A percentile compares a stretch with the other conserved stretches of the same genome.
phyloP scores from a whole-genome alignment of 2,888 invertebrate species.

The Drosophila rellima region DNA sequence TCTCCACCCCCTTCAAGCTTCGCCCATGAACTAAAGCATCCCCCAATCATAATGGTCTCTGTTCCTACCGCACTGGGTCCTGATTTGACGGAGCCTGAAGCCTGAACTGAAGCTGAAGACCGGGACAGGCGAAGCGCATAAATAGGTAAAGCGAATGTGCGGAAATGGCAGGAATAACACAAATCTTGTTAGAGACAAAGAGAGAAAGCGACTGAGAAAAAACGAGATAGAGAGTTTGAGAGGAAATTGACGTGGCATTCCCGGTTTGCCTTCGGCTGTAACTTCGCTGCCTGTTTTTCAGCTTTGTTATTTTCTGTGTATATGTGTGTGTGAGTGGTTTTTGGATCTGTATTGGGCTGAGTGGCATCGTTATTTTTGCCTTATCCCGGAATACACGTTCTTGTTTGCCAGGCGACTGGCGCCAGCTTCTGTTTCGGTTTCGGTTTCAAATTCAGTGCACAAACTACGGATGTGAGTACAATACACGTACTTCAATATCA shows the following conservation, averaged over 20 bases:
- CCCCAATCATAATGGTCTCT: slow-evolving; percentile 38
- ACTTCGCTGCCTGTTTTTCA: slow-evolving; percentile 22
- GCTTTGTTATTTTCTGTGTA: slow-evolving; percentile 7
- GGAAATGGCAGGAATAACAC: slow-evolving; percentile 62
- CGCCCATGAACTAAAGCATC: slow-evolving; percentile 4
- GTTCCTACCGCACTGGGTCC: slow-evolving; percentile 75
- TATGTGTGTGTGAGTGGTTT: slow-evolving; percentile 7
- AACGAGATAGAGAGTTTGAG: background rate
- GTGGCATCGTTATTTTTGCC: slow-evolving; percentile 54
- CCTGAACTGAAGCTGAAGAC: background rate
- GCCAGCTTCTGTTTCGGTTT: slow-evolving; percentile 16
- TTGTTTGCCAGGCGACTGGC: slow-evolving; percentile 38
- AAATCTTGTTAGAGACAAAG: slow-evolving; percentile 57
- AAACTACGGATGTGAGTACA: slow-evolving; percentile 24
- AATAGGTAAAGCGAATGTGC: slow-evolving; percentile 55
- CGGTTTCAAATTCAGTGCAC: slow-evolving; percentile 7
- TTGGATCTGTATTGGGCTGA: slow-evolving; percentile 31
- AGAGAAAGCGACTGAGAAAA: slow-evolving; percentile 2
- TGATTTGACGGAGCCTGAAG: slow-evolving; percentile 65
- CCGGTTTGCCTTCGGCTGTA: slow-evolving; percentile 31
- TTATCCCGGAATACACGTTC: slow-evolving; percentile 31
- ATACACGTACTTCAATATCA: background rate
- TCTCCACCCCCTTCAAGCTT: background rate
- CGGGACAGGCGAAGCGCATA: slow-evolving; percentile 30
- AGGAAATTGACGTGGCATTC: slow-evolving; percentile 49